Conservation (phyloP, 2,113 vertebrate species). For the Nyctereutes procyonoides region DNA sequence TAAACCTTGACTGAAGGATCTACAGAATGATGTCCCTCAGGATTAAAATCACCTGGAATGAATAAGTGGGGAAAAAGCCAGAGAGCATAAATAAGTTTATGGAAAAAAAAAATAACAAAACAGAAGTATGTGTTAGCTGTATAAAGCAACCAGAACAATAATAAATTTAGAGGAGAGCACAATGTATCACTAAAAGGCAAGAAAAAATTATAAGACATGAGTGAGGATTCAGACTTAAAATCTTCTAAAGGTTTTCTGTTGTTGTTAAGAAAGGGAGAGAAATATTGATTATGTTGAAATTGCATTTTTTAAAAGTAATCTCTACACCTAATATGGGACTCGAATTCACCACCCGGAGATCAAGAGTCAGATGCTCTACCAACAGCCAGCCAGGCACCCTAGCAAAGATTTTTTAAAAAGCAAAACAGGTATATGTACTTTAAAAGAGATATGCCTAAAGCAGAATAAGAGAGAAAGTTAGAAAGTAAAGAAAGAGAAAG, state of each 20-base stretch:
- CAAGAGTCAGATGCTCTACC: not conserved
- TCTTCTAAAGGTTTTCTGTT: not conserved
- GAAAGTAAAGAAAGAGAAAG: not conserved
- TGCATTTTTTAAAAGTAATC: not conserved
- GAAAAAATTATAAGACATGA: not conserved
- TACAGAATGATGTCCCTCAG: not conserved
- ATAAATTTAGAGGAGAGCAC: not conserved
- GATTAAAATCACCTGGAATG: not conserved
- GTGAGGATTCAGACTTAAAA: not conserved
- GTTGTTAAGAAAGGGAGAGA: not conserved
- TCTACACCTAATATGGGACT: not conserved
- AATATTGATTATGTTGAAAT: not conserved
- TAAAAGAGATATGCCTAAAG: not conserved
- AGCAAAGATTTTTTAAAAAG: not conserved
- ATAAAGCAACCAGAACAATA: not conserved
- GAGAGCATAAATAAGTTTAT: not conserved
- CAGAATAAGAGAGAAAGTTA: not conserved
- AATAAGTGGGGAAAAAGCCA: not conserved
- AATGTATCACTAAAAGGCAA: not conserved
- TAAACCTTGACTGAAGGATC: not conserved
- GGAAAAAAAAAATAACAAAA: not conserved
- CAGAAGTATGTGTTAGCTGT: not conserved
- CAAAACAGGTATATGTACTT: not conserved
- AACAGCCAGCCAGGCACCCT: not conserved
- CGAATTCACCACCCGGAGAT: not conserved